Percentiles rank a stretch among this genome's conserved stretches.
phyloP scores from a whole-genome alignment of 2,113 vertebrate genomes.

The Boulengeromyrus knoepffleri region DNA sequence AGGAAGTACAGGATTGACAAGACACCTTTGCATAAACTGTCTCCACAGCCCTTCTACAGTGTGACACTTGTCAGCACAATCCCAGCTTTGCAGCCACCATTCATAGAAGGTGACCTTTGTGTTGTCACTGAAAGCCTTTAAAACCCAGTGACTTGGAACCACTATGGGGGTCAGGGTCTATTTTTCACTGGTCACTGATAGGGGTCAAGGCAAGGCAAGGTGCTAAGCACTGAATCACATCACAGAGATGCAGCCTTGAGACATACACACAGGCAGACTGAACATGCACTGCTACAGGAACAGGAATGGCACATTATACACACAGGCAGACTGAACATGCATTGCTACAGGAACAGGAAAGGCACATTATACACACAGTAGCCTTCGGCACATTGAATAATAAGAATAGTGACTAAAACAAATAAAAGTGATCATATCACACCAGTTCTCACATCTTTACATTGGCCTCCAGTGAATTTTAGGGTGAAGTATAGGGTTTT shows the following conservation, averaged over 20 bases:
- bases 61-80: neutral
- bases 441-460: neutral
- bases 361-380: too few relatives aligned
- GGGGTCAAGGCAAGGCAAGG: constrained; percentile 40
- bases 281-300: neutral
- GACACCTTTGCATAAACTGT: neutral
- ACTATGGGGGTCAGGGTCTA: constrained; percentile 45
- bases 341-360: neutral
- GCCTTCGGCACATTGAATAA: neutral
- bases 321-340: neutral
- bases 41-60: neutral
- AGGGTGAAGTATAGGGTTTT: neutral
- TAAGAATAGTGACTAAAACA: neutral
- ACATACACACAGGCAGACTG: neutral
- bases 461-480: neutral
- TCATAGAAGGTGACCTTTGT: constrained; percentile 32
- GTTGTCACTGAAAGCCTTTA: constrained; percentile 41
- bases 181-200: constrained; percentile 64
- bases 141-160: constrained; percentile 49
- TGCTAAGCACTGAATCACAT: constrained; percentile 26
- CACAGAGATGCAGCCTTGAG: neutral
- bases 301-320: neutral
- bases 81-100: neutral
- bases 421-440: neutral
- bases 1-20: neutral